These are phyloP conservation scores for Eleginops maclovinus DNA, from an alignment of 2,113 vertebrate species.

Conservation along the genomic window DNA sequence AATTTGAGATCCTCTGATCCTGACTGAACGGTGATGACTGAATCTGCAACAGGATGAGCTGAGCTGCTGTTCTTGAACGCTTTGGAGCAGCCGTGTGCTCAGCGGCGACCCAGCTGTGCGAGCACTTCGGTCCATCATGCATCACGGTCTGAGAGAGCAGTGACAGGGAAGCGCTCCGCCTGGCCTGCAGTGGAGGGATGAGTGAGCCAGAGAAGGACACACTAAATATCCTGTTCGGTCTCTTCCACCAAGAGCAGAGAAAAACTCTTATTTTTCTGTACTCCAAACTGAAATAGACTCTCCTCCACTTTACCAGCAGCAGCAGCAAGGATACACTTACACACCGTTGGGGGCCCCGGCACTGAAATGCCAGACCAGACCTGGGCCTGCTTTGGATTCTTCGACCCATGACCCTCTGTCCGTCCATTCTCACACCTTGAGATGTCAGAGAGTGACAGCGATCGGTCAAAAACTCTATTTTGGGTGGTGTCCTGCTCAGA, in stretches of 20 bases:
- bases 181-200: slow-evolving; percentile 10
- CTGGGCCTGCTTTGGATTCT: slow-evolving; percentile 36
- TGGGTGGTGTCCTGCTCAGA: neutral
- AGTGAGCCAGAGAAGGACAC: slow-evolving; percentile 22
- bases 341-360: slow-evolving; percentile 21
- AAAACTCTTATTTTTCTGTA: slow-evolving; percentile 36
- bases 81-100: slow-evolving; percentile 5
- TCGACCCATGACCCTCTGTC: slow-evolving; percentile 44
- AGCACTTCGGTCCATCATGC: slow-evolving; percentile 7
- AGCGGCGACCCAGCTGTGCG: slow-evolving; percentile 9
- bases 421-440: slow-evolving; percentile 35
- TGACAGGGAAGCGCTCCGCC: neutral
- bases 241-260: slow-evolving; percentile 25
- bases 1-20: slow-evolving; percentile 9
- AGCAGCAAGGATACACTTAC: slow-evolving; percentile 25
- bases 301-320: slow-evolving; percentile 44
- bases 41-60: slow-evolving; percentile 25
- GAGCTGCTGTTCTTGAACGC: slow-evolving; percentile 1
- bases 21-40: neutral
- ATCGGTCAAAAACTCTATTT: slow-evolving; percentile 50
- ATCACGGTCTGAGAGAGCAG: slow-evolving; percentile 15
- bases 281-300: slow-evolving; percentile 57
- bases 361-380: slow-evolving; percentile 17
- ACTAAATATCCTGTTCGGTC: slow-evolving; percentile 23
- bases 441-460: slow-evolving; percentile 44